Evolutionary conservation across 1,140 invertebrate species (phyloP).

Genomic region (Mactra quadrangularis): DNA sequence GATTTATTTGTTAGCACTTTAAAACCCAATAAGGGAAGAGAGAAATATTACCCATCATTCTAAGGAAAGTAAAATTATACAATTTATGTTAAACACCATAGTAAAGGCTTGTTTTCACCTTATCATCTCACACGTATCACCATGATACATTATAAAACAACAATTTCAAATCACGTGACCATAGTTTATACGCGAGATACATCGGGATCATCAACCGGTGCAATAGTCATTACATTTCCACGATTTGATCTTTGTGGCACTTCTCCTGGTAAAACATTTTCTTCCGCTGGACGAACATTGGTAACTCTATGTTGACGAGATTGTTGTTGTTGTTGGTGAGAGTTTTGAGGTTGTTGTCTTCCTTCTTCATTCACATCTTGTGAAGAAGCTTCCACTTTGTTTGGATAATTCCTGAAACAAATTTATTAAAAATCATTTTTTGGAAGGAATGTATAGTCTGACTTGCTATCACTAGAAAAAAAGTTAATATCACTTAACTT

Average conservation of each 20-base stretch:
- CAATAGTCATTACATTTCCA: slow-evolving; percentile 4
- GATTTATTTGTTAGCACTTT: no score
- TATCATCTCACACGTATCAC: no score
- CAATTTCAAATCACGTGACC: no score
- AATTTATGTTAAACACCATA: no score
- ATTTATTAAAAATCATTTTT: no score
- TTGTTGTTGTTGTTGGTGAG: not conserved
- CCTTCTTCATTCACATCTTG: not conserved
- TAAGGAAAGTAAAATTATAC: no score
- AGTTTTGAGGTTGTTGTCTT: not conserved
- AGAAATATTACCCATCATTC: no score
- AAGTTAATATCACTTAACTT: no score
- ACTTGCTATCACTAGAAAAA: no score
- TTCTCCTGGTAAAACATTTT: not conserved
- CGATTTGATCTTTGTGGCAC: not conserved
- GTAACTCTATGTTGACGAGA: not conserved
- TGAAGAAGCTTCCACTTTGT: not conserved
- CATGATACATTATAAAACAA: no score
- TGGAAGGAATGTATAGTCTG: not conserved
- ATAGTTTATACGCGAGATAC: slow-evolving; percentile 36
- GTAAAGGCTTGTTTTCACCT: no score
- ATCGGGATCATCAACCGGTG: slow-evolving; percentile 38
- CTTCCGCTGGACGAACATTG: not conserved
- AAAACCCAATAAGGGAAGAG: no score
- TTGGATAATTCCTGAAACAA: slow-evolving; percentile 1